Percentiles rank a stretch among this genome's conserved stretches.
These are phyloP conservation scores for Lagodon rhomboides DNA, from an alignment of 2,797 vertebrate genomes.

Conservation along the genomic window DNA sequence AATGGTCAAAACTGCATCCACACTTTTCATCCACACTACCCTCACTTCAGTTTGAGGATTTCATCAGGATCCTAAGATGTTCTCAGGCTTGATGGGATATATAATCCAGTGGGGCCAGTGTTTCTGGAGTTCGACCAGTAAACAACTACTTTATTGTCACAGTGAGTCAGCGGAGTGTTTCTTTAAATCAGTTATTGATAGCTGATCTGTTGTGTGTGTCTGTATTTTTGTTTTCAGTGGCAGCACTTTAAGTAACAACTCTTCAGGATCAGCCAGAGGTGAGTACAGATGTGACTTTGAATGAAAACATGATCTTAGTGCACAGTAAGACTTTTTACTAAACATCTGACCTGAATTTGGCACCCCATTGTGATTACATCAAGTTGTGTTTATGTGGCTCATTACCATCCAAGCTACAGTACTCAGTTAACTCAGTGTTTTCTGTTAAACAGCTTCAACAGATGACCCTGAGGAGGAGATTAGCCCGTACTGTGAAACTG, in stretches of 20 bases:
- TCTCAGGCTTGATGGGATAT: not conserved
- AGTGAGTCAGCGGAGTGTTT: no score
- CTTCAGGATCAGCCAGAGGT: conserved; percentile 80
- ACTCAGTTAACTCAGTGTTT: not conserved
- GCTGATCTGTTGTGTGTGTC: not conserved
- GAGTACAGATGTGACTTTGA: conserved; percentile 33
- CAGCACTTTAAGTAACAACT: conserved; percentile 82
- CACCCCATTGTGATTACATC: no score
- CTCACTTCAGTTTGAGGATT: not conserved
- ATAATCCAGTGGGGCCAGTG: not conserved
- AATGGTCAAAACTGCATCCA: not conserved
- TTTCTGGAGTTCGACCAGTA: no score
- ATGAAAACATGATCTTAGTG: not conserved
- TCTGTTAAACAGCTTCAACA: conserved; percentile 61
- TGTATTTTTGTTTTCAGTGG: conserved; percentile 67
- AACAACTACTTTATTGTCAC: no score
- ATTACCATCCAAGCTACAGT: not conserved
- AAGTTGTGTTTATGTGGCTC: no score
- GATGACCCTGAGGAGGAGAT: conserved; percentile 86
- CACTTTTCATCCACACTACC: no score
- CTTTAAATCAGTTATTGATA: not conserved
- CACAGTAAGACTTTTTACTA: not conserved
- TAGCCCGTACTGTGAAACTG: conserved; percentile 93
- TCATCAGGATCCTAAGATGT: not conserved
- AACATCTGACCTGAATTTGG: not conserved